Percentiles rank a stretch among this genome's conserved stretches.
phyloP scores from a whole-genome alignment of 1,140 invertebrate genomes.

The Coelopa frigida region DNA sequence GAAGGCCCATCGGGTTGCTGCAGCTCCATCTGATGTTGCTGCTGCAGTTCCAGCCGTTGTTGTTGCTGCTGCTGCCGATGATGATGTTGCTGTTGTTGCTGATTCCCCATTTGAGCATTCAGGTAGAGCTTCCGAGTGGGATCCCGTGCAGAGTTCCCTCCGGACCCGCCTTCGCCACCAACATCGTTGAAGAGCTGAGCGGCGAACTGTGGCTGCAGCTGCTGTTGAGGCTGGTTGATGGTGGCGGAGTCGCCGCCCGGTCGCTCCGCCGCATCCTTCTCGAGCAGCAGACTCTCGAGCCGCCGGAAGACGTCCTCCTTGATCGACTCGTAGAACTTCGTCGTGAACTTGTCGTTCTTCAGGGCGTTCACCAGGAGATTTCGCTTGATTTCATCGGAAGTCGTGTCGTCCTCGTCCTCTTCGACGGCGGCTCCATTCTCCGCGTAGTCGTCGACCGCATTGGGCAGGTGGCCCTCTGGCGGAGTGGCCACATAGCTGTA shows the following conservation, averaged over 20 bases:
- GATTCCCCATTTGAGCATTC: constrained; percentile 11
- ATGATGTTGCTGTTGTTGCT: constrained; percentile 18
- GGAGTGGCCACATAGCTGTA: not conserved
- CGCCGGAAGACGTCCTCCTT: constrained; percentile 63
- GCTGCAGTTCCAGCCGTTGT: constrained; percentile 3
- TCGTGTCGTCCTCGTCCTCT: constrained; percentile 30
- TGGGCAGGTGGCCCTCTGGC: not conserved
- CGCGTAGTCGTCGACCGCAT: not conserved
- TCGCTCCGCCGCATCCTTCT: constrained; percentile 52
- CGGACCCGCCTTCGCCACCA: constrained; percentile 45
- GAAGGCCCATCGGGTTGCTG: constrained; percentile 20
- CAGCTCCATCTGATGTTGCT: too few species aligned
- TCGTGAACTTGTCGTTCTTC: constrained; percentile 46
- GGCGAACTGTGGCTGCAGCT: too few species aligned
- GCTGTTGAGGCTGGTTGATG: too few species aligned
- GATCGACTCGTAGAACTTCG: constrained; percentile 57
- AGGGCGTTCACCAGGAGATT: constrained; percentile 40
- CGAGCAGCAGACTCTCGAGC: constrained; percentile 60
- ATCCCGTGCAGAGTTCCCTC: constrained; percentile 55
- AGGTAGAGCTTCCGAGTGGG: constrained; percentile 52
- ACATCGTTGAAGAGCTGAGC: constrained; percentile 9
- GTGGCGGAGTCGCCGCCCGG: not conserved
- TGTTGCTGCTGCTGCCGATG: constrained; percentile 12
- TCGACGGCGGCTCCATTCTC: constrained; percentile 5
- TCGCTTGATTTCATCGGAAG: constrained; percentile 39